Percentiles rank a stretch among this genome's conserved stretches.
These are phyloP conservation scores for Chironomus tentans DNA, from an alignment of 2,888 invertebrate genomes.

Conservation along the genomic window DNA sequence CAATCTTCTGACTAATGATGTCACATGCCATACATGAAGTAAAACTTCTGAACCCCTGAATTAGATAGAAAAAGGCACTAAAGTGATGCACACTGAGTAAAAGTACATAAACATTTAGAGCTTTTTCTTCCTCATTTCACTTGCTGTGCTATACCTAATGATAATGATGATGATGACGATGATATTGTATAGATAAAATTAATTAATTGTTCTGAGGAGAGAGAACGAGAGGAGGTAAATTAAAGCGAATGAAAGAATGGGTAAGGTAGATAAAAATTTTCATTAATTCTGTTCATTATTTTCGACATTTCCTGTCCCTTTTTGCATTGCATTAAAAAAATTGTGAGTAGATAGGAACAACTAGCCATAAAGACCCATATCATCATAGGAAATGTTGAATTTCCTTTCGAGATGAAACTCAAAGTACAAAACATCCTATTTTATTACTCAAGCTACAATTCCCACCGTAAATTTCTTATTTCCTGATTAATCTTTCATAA, in stretches of 20 bases:
- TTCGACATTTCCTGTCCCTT: constrained; percentile 13
- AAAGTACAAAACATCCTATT: background rate
- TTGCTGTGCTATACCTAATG: constrained; percentile 7
- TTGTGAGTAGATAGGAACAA: background rate
- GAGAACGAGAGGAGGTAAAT: background rate
- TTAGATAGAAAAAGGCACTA: background rate
- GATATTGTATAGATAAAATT: constrained; percentile 22
- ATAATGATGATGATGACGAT: constrained; percentile 12
- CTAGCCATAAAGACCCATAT: background rate
- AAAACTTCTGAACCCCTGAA: too few species aligned
- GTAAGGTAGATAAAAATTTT: constrained; percentile 23
- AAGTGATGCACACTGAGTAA: background rate
- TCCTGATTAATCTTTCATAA: background rate
- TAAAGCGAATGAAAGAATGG: background rate
- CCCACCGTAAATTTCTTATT: background rate
- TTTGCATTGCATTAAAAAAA: background rate
- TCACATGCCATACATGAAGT: too few species aligned
- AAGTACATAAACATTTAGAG: background rate
- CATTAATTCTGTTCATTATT: constrained; percentile 23
- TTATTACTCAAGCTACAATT: background rate
- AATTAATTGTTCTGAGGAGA: constrained; percentile 14
- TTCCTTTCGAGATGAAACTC: background rate
- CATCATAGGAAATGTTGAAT: background rate
- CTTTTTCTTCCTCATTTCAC: background rate
- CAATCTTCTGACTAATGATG: too few species aligned